These are phyloP conservation scores for Pygoscelis antarcticus DNA, from an alignment of 2,113 vertebrate species.

Conservation along the genomic window DNA sequence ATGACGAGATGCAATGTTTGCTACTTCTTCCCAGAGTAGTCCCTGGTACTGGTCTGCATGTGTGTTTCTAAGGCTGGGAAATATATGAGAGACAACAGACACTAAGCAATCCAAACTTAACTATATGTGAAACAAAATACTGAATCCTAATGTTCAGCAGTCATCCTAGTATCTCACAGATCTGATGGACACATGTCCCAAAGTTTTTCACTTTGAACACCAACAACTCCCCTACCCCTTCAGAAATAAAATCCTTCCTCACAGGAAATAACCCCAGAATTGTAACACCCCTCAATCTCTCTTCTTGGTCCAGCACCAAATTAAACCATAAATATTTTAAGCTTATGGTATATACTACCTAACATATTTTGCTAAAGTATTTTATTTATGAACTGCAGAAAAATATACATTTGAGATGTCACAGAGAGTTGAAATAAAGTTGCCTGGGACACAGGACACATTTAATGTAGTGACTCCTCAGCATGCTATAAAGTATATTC, in stretches of 20 bases:
- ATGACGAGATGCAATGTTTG: slow-evolving; percentile 14
- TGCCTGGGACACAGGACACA: background rate
- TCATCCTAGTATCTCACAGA: background rate
- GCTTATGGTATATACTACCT: background rate
- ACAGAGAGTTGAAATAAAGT: background rate
- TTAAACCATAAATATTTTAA: background rate
- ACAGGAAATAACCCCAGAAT: background rate
- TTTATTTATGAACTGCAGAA: background rate
- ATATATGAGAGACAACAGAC: background rate
- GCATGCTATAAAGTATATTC: background rate
- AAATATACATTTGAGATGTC: background rate
- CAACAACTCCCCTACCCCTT: background rate
- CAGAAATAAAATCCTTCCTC: background rate
- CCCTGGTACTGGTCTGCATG: background rate
- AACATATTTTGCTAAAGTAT: background rate
- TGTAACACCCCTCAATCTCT: background rate
- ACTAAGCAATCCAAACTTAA: background rate
- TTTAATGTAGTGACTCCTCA: background rate
- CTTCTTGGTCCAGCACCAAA: background rate
- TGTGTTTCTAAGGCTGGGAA: background rate
- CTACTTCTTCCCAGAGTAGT: background rate
- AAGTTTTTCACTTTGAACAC: background rate
- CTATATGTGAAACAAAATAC: background rate
- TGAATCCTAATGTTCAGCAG: background rate
- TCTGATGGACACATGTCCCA: background rate